Evolutionary conservation across 1,140 invertebrate genomes (phyloP).

Genomic region (Portunus trituberculatus): DNA sequence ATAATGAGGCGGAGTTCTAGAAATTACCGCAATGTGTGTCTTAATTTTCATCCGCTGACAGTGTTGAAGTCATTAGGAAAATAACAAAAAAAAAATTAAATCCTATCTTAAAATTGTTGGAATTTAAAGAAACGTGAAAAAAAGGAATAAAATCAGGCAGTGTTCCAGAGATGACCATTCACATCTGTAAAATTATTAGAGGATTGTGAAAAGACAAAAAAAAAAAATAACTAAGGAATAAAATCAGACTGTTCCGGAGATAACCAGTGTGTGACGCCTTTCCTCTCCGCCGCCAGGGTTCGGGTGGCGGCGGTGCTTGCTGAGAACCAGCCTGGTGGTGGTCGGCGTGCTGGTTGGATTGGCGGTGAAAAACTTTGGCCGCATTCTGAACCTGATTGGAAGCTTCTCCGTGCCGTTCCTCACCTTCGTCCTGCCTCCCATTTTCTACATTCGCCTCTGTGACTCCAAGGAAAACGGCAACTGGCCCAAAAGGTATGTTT

Average conservation of each 20-base stretch:
- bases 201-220: background rate
- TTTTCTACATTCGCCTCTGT: constrained; percentile 88
- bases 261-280: background rate
- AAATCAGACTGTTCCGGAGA: too few relatives aligned
- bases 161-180: background rate
- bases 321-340: constrained; percentile 80
- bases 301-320: constrained; percentile 80
- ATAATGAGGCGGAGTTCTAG: too few relatives aligned
- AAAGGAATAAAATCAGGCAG: too few relatives aligned
- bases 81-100: too few relatives aligned
- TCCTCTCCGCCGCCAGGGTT: constrained; percentile 80
- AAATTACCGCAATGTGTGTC: too few relatives aligned
- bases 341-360: constrained; percentile 50
- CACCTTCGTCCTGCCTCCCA: constrained; percentile 90
- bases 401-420: constrained; percentile 91
- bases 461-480: constrained; percentile 56
- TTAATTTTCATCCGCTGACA: too few relatives aligned
- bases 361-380: constrained; percentile 66
- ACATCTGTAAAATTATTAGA: too few relatives aligned
- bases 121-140: too few relatives aligned
- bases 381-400: constrained; percentile 83
- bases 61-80: too few relatives aligned
- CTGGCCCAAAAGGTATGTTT: constrained; percentile 45
- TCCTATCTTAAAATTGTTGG: too few relatives aligned
- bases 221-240: too few relatives aligned